A percentile compares a stretch with the other conserved stretches of the same genome.
These are phyloP conservation scores for Batillaria attramentaria DNA, from an alignment of 1,140 invertebrate species.

Conservation along the genomic window DNA sequence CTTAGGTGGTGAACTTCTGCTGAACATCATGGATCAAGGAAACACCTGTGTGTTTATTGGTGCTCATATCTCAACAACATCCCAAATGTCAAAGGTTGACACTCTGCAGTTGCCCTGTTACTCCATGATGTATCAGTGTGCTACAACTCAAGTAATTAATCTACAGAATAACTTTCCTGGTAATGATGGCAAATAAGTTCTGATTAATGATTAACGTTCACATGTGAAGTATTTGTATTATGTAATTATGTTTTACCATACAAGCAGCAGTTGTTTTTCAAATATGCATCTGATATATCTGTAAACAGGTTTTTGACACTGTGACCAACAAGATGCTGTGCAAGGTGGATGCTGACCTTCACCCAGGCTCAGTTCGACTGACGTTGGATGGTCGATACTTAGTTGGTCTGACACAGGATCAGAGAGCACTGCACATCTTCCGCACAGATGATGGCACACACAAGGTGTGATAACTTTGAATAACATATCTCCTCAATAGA, in stretches of 20 bases:
- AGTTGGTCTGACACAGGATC: slow-evolving; percentile 47
- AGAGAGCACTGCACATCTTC: slow-evolving; percentile 47
- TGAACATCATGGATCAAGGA: too few relatives aligned
- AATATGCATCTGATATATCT: not conserved
- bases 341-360: slow-evolving; percentile 42
- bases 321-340: not conserved
- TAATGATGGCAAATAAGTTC: not conserved
- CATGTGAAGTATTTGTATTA: not conserved
- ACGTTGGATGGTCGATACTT: slow-evolving; percentile 59
- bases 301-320: slow-evolving; percentile 13
- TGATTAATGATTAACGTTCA: not conserved
- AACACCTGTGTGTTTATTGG: too few relatives aligned
- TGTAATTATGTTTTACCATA: not conserved
- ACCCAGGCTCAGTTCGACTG: slow-evolving; percentile 29
- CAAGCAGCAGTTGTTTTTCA: not conserved
- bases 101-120: too few relatives aligned
- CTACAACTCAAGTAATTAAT: too few relatives aligned
- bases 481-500: not conserved
- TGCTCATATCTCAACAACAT: too few relatives aligned
- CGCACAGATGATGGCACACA: slow-evolving; percentile 51
- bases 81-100: too few relatives aligned
- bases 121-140: too few relatives aligned
- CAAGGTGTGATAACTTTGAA: slow-evolving; percentile 6
- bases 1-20: too few relatives aligned
- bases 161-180: too few relatives aligned